A percentile compares a stretch with the other conserved stretches of the same genome.
Conservation (phyloP, 2,797 vertebrate genomes). For the Sarcophilus harrisii region DNA sequence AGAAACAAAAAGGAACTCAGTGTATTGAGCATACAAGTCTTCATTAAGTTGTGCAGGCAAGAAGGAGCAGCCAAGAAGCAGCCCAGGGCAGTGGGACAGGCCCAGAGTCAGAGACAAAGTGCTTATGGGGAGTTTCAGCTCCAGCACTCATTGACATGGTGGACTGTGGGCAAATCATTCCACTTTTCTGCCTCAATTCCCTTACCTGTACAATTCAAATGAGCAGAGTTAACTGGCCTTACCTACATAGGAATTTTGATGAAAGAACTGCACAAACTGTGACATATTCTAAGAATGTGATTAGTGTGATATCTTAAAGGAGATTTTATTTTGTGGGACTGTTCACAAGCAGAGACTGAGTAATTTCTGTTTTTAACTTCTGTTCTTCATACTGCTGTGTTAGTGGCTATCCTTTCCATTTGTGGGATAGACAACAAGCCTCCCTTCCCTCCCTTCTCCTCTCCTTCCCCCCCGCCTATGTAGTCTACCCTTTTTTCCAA, state of each 20-base stretch:
- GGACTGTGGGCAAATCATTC: background rate
- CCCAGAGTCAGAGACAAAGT: background rate
- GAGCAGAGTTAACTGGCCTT: background rate
- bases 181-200: background rate
- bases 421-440: background rate
- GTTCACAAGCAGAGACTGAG: background rate
- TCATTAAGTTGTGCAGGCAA: background rate
- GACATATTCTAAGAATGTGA: background rate
- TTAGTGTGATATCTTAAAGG: conserved; percentile 32
- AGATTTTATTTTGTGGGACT: background rate
- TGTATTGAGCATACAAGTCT: background rate
- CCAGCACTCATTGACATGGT: background rate
- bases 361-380: conserved; percentile 2
- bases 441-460: too few species aligned
- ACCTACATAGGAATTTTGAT: background rate
- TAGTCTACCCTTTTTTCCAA: background rate
- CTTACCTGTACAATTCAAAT: background rate
- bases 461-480: too few species aligned
- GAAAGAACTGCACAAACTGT: background rate
- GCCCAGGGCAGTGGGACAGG: background rate
- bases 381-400: background rate
- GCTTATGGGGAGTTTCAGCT: background rate
- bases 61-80: background rate
- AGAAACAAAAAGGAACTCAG: background rate
- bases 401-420: background rate